These are phyloP conservation scores for Drosophila albomicans DNA, from an alignment of 1,140 invertebrate species.

Conservation along the genomic window DNA sequence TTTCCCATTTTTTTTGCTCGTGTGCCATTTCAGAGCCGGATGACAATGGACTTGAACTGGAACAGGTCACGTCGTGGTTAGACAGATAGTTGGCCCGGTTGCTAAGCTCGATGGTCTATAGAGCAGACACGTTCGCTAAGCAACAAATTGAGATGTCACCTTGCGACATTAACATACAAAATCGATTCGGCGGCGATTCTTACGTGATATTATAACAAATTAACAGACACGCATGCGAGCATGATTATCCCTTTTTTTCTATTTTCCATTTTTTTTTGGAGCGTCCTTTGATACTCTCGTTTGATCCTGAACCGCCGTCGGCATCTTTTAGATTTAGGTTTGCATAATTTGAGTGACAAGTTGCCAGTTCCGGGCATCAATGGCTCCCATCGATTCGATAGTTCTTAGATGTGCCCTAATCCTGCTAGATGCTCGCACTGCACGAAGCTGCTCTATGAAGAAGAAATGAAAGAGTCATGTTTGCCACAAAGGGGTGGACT, in stretches of 20 bases:
- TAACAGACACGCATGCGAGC: conserved; percentile 58
- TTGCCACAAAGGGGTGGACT: background rate
- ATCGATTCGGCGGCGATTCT: conserved; percentile 62
- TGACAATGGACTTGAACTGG: conserved; percentile 8
- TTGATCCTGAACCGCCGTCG: conserved; percentile 32
- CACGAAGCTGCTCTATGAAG: conserved; percentile 35
- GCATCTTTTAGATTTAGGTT: conserved; percentile 6
- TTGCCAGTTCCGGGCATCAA: conserved; percentile 47
- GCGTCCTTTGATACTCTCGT: conserved; percentile 48
- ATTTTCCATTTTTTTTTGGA: conserved; percentile 10
- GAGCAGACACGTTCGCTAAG: conserved; percentile 53
- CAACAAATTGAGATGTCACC: conserved; percentile 75
- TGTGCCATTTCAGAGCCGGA: conserved; percentile 10
- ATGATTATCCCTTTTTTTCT: conserved; percentile 72
- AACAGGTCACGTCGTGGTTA: conserved; percentile 42
- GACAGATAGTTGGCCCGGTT: conserved; percentile 28
- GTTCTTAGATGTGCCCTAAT: conserved; percentile 66
- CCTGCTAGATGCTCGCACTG: conserved; percentile 16
- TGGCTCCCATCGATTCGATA: background rate
- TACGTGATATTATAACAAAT: conserved; percentile 78
- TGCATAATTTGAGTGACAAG: conserved; percentile 62
- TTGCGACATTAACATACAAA: conserved; percentile 69
- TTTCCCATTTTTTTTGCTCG: background rate
- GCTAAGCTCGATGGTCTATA: conserved; percentile 52
- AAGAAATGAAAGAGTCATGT: background rate